Base-by-base conservation (phyloP, 2,113 vertebrate genomes). In the Apistogramma diplotaenia region DNA sequence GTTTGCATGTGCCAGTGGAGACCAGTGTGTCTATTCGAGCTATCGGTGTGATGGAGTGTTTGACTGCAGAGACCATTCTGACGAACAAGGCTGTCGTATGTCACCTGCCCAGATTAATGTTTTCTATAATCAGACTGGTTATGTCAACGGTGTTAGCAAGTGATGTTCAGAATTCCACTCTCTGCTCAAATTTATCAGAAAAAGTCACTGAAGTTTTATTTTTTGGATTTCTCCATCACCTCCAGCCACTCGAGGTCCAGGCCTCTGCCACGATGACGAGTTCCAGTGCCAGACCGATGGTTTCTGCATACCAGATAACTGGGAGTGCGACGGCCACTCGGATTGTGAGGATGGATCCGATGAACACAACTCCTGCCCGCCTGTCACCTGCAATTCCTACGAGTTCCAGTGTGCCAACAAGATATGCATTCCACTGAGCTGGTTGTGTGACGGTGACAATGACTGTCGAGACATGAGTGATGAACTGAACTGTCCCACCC, bases 231-330 rank as follows among this genome's bases (percentile, higher is more conserved):
- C 18, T 89, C 19, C 43, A 27, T 7, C 19, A 16, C 53, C n/a
- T 75, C 18, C 77, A 93, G 94, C 92, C 58, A 93, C 90, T 82
- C 89, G 77, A 59, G 89, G 84, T 49, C 94, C 94, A 29, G 94
- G 94, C 37, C 88, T 94, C 65, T 95, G 94, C 81, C 94, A 94
- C 16, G n/a, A 87, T 8, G 18, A 93, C 0, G 94, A 95, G 84
- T 95, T 94, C 86, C 94, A 95, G 88, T 95, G 94, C 85, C 94
- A 94, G 89, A 57, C n/a, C 0, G 93, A 95, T 2, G 94, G 94
- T 10, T 82, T 94, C 73, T 94, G 94, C 79, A 23, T 95, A 27
- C 94, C 93, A 19, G 78, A 27, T 1, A 33, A 58, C 6, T 95
- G 94, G 93, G 92, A 94, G 70, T 94, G 93, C 43, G 93, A 94